Evolutionary conservation across 2,113 vertebrate species (phyloP), one percentile per base, ranked within the genome.

Genomic region (Tenebrosternarchus preto): DNA sequence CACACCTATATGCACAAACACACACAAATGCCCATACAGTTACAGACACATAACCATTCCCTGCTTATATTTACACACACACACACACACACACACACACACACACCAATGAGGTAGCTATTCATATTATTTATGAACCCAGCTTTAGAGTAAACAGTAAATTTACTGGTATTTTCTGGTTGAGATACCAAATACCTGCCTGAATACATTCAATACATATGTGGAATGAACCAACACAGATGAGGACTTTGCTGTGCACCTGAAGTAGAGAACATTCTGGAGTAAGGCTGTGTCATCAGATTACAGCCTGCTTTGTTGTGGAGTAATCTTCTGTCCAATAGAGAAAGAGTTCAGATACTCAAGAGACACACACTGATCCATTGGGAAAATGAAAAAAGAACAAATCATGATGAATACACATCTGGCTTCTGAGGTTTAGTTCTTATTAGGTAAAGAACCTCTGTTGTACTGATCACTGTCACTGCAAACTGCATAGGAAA

Each of bases 111-210:
- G 25, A 66, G 33, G 27, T 63, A 77, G 72, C 59, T n/a, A 57
- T 24, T 22, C n/a, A 15, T 55, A 39, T 73, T 69, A 57, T 63
- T 79, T 76, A 76, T 63, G 29, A 73, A 59, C 61, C 53, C 53
- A 53, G 67, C 64, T 73, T 76, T 66, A 68, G 59, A 66, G 31
- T 46, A 77, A 80, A 76, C 74, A 74, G 84, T 89, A 86, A 82
- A 78, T 83, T 78, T 29, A 50, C 72, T 46, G 78, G 59, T 68
- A 76, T 83, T 80, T 84, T 71, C 75, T 83, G 60, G 8, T 31
- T n/a, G 31, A 53, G 29, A 61, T 46, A 46, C 5, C 72, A 81
- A 55, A 69, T 56, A 78, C 64, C 64, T 68, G 59, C 55, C 46
- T 56, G 31, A n/a, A 69, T 17, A 70, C 59, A 77, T 56, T 73